A percentile compares a stretch with the other conserved stretches of the same genome.
These are phyloP conservation scores for Falco naumanni DNA, from an alignment of 2,797 vertebrate species.

Conservation along the genomic window DNA sequence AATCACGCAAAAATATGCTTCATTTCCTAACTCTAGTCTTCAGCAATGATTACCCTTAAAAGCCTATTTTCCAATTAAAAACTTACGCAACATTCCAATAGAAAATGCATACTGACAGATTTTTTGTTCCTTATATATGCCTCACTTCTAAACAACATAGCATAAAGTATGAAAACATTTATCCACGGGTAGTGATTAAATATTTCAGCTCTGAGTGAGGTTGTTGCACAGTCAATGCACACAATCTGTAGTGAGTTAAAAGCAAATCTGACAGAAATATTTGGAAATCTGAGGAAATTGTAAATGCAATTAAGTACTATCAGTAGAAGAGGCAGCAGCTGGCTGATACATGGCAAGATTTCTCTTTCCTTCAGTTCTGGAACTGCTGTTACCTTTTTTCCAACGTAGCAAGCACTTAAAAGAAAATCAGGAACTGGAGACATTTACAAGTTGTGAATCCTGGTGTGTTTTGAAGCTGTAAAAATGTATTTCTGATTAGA, in stretches of 20 bases:
- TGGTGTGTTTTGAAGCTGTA: background rate
- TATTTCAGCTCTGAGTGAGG: slow-evolving; percentile 59
- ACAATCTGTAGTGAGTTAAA: slow-evolving; percentile 57
- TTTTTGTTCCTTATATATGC: slow-evolving; percentile 82
- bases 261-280: slow-evolving; percentile 69
- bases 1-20: slow-evolving; percentile 64
- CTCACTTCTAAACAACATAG: slow-evolving; percentile 77
- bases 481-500: slow-evolving; percentile 13
- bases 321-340: slow-evolving; percentile 32
- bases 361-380: slow-evolving; percentile 6
- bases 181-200: slow-evolving; percentile 67
- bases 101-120: slow-evolving; percentile 87
- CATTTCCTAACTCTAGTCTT: slow-evolving; percentile 64
- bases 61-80: slow-evolving; percentile 77
- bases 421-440: slow-evolving; percentile 29
- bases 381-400: slow-evolving; percentile 24
- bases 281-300: slow-evolving; percentile 65
- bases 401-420: background rate
- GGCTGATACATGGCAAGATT: slow-evolving; percentile 28
- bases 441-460: slow-evolving; percentile 51
- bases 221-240: slow-evolving; percentile 58
- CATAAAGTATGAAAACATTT: slow-evolving; percentile 69
- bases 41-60: slow-evolving; percentile 78
- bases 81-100: slow-evolving; percentile 66
- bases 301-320: slow-evolving; percentile 62